Evolutionary conservation across 2,797 vertebrate species (phyloP).

Genomic region (Thaleichthys pacificus): DNA sequence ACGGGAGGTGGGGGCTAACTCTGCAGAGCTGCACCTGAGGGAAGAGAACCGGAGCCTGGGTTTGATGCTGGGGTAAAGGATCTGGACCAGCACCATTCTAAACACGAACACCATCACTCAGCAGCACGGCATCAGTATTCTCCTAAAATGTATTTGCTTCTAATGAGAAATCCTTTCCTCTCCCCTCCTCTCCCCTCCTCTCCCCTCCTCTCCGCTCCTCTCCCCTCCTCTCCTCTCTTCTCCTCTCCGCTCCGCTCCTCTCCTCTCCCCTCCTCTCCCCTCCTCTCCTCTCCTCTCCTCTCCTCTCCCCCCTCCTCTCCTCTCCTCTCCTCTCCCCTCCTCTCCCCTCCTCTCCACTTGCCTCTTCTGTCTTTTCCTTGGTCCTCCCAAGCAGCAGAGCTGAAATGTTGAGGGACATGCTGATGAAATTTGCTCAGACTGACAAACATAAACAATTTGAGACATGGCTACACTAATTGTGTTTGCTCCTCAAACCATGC

Average conservation of each 20-base stretch:
- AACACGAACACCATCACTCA: neutral
- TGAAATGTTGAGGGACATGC: neutral
- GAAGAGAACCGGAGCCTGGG: neutral
- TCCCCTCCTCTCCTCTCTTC: too few relatives aligned
- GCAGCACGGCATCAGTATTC: neutral
- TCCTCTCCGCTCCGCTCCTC: too few relatives aligned
- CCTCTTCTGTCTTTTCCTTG: conserved; percentile 5
- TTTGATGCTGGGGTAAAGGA: neutral
- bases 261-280: too few relatives aligned
- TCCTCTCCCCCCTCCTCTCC: too few relatives aligned
- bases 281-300: too few relatives aligned
- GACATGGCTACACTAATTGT: conserved; percentile 17
- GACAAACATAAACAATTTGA: conserved; percentile 15
- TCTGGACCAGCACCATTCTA: neutral
- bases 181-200: too few relatives aligned
- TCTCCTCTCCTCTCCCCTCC: too few relatives aligned
- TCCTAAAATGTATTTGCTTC: neutral
- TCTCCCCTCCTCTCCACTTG: neutral
- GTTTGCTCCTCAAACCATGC: conserved; percentile 13
- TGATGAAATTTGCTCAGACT: conserved; percentile 6
- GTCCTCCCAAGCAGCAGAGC: neutral
- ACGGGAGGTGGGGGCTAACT: neutral
- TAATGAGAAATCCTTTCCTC: neutral
- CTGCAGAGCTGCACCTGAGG: conserved; percentile 2
- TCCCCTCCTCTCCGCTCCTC: too few relatives aligned